Evolutionary conservation across 1,140 invertebrate genomes (phyloP).

Genomic region (Macrostomum lignano): DNA sequence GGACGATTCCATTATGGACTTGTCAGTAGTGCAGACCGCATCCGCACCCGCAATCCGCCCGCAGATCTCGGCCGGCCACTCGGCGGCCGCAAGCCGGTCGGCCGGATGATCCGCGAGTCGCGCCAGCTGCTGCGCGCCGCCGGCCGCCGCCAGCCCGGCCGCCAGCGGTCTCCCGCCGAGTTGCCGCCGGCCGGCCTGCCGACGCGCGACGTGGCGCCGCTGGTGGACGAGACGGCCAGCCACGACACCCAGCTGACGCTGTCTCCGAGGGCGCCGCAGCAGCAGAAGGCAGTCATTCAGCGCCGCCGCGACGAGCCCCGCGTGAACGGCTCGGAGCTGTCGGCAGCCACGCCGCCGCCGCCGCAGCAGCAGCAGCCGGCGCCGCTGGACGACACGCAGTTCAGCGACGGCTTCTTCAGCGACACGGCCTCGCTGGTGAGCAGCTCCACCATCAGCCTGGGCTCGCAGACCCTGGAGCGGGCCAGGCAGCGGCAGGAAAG

Average conservation of each 20-base stretch:
- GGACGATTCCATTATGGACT: no score
- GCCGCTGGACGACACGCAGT: conserved; percentile 13
- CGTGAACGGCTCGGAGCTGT: conserved; percentile 5
- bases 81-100: no score
- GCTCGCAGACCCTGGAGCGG: conserved; percentile 47
- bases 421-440: conserved; percentile 22
- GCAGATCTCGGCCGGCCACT: no score
- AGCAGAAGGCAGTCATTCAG: neutral
- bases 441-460: conserved; percentile 32
- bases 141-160: no score
- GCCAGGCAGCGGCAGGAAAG: conserved; percentile 52
- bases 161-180: no score
- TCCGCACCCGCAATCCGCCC: no score
- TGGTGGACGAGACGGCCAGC: conserved; percentile 13
- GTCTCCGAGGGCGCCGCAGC: no score
- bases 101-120: no score
- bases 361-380: no score
- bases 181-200: conserved; percentile 13
- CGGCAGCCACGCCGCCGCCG: no score
- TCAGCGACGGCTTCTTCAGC: neutral
- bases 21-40: no score
- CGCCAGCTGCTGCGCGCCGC: no score
- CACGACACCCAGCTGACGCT: conserved; percentile 11
- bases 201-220: conserved; percentile 13
- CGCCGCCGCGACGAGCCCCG: neutral